Evolutionary conservation across 2,888 invertebrate genomes (phyloP).

Genomic region (Campaea margaritaria): DNA sequence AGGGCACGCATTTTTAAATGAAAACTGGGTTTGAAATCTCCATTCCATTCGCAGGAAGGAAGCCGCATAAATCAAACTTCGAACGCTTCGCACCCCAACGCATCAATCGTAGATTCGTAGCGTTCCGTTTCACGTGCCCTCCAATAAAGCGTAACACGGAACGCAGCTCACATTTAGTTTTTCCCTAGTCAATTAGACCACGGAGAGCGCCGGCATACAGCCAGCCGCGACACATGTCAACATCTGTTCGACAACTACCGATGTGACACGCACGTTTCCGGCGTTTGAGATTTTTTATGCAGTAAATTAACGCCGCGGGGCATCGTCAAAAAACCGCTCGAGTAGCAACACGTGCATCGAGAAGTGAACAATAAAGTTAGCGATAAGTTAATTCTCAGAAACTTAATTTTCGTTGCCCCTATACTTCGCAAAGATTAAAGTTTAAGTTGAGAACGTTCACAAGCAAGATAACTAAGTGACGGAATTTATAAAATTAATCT

Average conservation of each 20-base stretch:
- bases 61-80: slow-evolving; percentile 54
- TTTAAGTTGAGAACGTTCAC: neutral
- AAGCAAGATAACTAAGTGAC: neutral
- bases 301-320: slow-evolving; percentile 71
- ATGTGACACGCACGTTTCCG: slow-evolving; percentile 76
- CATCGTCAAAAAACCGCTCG: slow-evolving; percentile 56
- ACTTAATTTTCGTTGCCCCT: neutral
- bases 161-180: slow-evolving; percentile 60
- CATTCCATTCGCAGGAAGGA: slow-evolving; percentile 37
- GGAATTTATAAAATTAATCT: too few species aligned
- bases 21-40: slow-evolving; percentile 25
- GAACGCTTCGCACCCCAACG: slow-evolving; percentile 42
- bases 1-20: slow-evolving; percentile 30
- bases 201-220: slow-evolving; percentile 57
- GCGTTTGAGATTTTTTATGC: slow-evolving; percentile 70
- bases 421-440: too few species aligned
- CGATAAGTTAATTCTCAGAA: slow-evolving; percentile 12
- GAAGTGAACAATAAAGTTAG: slow-evolving; percentile 46
- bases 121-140: slow-evolving; percentile 50
- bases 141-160: slow-evolving; percentile 45
- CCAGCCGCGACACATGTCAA: slow-evolving; percentile 75
- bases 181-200: slow-evolving; percentile 78
- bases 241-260: slow-evolving; percentile 80
- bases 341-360: slow-evolving; percentile 55
- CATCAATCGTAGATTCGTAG: slow-evolving; percentile 59